Evolutionary conservation across 2,888 invertebrate genomes (phyloP), one percentile per base, ranked within the genome.

Genomic region (Mythimna impura): DNA sequence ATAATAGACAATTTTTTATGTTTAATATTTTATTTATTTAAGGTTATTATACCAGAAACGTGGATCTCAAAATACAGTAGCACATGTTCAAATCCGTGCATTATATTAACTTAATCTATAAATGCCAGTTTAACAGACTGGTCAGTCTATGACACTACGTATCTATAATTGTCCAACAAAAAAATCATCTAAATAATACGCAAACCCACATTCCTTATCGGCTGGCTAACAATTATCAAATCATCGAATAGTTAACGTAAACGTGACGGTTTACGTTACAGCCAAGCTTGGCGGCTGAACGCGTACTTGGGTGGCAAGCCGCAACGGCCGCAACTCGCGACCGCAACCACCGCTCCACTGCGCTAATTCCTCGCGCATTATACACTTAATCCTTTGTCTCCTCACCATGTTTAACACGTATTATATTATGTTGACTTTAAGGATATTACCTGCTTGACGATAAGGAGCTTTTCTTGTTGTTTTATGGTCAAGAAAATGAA

Each of bases 301-400:
- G 74, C 85, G 84, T 77, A 75, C 89, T 86, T 92, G 94, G 95
- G 94, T 94, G 95, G 94, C 91, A 93, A 93, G 94, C 95, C 95
- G 86, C 96, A 93, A 92, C 78, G 62, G 94, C 95, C 95, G 87
- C 95, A 95, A 91, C 89, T 89, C 94, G 88, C 95, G 94, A 91
- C 91, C 90, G 87, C 90, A 88, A 80, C 86, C 87, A 83, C 84
- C 94, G 92, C 92, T 93, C 89, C 89, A 90, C 89, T 94, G 96
- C 91, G 87, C 94, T 94, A 93, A 95, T 95, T 89, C 93, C 91
- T 87, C 83, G 86, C 91, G 88, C 91, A 91, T 90, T 91, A 89
- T 90, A 89, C 89, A 85, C 86, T 90, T 92, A 81, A 88, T 81
- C 86, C 81, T 85, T 86, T 86, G 84, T 86, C 83, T 84, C 70